These are phyloP conservation scores for Brachionus angularis DNA, from an alignment of 1,140 invertebrate species.

Conservation along the genomic window DNA sequence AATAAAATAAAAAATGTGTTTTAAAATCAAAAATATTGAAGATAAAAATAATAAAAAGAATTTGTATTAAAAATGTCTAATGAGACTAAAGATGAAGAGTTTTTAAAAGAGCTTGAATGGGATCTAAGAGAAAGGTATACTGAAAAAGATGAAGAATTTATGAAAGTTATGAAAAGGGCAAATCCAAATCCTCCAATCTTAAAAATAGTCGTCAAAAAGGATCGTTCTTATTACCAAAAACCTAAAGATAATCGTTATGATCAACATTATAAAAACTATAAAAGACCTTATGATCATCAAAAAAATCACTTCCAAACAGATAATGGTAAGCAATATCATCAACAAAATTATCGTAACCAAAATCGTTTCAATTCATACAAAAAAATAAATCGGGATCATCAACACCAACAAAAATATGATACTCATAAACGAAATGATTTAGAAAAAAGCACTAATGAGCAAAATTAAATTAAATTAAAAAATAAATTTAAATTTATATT, in stretches of 20 bases:
- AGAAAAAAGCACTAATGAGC: no score
- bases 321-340: neutral
- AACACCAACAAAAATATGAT: neutral
- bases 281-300: neutral
- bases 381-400: no score
- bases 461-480: no score
- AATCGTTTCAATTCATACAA: constrained; percentile 1
- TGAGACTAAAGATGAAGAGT: constrained; percentile 19
- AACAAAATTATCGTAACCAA: neutral
- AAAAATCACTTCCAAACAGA: neutral
- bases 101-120: neutral
- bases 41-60: no score
- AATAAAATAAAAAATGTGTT: no score
- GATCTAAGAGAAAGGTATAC: neutral
- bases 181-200: constrained; percentile 2
- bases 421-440: neutral
- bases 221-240: constrained; percentile 14
- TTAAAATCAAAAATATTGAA: no score
- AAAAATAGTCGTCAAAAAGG: constrained; percentile 13
- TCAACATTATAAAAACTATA: neutral
- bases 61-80: neutral
- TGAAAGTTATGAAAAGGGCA: neutral
- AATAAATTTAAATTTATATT: no score
- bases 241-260: neutral
- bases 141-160: constrained; percentile 12